Base-by-base conservation (phyloP, 2,797 vertebrate genomes). In the Takifugu ocellatus region DNA sequence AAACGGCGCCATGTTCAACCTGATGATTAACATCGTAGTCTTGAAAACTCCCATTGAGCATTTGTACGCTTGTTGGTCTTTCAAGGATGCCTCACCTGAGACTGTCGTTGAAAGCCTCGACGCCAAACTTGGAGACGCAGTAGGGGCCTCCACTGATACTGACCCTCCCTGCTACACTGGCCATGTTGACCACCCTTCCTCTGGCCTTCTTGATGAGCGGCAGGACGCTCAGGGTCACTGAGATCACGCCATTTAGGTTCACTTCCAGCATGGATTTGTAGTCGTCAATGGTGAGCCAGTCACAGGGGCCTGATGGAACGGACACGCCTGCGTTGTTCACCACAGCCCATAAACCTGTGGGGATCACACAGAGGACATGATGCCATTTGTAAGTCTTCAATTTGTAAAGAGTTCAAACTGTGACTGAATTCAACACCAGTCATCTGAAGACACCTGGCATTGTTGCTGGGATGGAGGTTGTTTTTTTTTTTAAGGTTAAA, bases 321-420 rank as follows among this genome's bases (percentile, higher is more conserved):
- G 89, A 53, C 5, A 92, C 77, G 0, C 91, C 92, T 0, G 92
- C 91, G 0, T 93, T 92, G 79, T 93, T 92, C 52, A 93, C 90
- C 0, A 93, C 75, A 6, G 87, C 90, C 92, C 92, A 93, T 2
- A 93, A 70, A 17, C 92, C 92, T 93, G 25, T 0, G 11, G 14
- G 47, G 39, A 6, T 7, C 15, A 59, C 14, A 48, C 16, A 56
- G 16, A 25, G 15, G 15, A 25, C 6, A 42, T 27, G 51, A 9
- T 29, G 12, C 21, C 21, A 21, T 21, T 21, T 21, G 21, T 21
- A 21, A 21, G 21, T 21, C 21, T 21, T 21, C 21, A 21, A 21
- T 21, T 21, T 21, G 21, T 21, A 21, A 21, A 21, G 21, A 21
- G 1, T 21, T 21, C 21, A 21, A 21, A 21, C 21, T 21, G 21